Evolutionary conservation across 2,113 vertebrate genomes (phyloP).

Genomic region (Mohoua ochrocephala): DNA sequence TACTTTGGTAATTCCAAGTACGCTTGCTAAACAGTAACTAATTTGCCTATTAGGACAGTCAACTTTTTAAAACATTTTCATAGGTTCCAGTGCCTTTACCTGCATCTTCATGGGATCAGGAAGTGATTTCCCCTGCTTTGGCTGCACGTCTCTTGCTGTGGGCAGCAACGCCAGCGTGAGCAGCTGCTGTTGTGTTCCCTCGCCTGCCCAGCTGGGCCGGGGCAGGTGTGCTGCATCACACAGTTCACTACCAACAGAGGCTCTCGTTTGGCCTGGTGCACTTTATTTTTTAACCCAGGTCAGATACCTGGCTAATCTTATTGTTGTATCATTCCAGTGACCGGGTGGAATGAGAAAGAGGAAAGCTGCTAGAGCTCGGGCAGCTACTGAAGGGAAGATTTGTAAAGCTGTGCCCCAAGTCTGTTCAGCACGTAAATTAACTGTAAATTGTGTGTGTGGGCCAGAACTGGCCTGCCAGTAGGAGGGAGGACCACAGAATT

Average conservation of each 20-base stretch:
- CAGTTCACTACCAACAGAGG: not conserved
- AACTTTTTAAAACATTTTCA: not conserved
- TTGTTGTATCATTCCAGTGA: not conserved
- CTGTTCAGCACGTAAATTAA: not conserved
- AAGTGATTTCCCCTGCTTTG: not conserved
- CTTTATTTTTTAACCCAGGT: not conserved
- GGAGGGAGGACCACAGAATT: not conserved
- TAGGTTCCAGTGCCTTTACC: not conserved
- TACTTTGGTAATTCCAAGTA: not conserved
- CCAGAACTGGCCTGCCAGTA: not conserved
- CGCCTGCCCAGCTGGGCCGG: not conserved
- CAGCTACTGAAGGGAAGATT: not conserved
- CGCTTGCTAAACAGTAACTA: not conserved
- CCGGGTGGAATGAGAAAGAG: not conserved
- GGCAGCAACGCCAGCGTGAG: not conserved
- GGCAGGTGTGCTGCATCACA: not conserved
- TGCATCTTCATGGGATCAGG: not conserved
- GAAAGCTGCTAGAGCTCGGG: not conserved
- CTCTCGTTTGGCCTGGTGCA: not conserved
- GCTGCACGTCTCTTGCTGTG: not conserved
- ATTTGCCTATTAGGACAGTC: not conserved
- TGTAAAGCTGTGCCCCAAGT: not conserved
- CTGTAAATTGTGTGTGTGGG: not conserved
- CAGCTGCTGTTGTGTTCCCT: not conserved
- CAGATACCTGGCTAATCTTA: not conserved